Evolutionary conservation across 1,140 invertebrate genomes (phyloP).

Genomic region (Periplaneta americana): DNA sequence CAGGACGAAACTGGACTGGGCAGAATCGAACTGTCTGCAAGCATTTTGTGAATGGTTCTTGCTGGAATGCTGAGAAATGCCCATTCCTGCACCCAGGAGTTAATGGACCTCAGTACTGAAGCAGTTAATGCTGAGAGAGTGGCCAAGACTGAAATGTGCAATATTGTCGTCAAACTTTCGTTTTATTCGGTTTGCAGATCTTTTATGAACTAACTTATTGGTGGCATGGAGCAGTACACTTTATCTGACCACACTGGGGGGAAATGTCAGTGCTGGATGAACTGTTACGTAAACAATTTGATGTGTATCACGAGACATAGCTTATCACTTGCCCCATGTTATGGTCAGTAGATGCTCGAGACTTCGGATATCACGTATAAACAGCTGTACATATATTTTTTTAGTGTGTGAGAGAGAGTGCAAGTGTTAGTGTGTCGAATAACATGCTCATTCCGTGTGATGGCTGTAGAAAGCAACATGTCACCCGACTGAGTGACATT

Average conservation of each 20-base stretch:
- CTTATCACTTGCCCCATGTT: background rate
- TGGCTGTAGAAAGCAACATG: background rate
- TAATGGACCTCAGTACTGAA: conserved; percentile 45
- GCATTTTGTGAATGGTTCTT: conserved; percentile 70
- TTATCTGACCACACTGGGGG: background rate
- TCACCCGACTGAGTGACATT: background rate
- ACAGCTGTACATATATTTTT: background rate
- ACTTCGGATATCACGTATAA: background rate
- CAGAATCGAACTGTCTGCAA: conserved; percentile 49
- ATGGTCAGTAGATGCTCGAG: background rate
- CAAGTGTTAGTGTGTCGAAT: background rate
- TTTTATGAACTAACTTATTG: background rate
- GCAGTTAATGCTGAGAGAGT: background rate
- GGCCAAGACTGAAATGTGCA: background rate
- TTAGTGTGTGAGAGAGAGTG: background rate
- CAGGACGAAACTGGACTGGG: background rate
- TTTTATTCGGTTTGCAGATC: background rate
- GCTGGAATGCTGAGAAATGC: conserved; percentile 69
- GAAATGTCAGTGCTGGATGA: background rate
- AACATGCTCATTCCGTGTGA: background rate
- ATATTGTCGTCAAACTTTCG: background rate
- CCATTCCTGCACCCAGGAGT: conserved; percentile 68
- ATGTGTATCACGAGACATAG: background rate
- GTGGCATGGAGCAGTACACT: background rate
- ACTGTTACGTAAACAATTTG: background rate